Percentiles rank a stretch among this genome's conserved stretches.
Conservation (phyloP, 53 echinoderm and acorn worm genomes). For the Zoroaster sp. region DNA sequence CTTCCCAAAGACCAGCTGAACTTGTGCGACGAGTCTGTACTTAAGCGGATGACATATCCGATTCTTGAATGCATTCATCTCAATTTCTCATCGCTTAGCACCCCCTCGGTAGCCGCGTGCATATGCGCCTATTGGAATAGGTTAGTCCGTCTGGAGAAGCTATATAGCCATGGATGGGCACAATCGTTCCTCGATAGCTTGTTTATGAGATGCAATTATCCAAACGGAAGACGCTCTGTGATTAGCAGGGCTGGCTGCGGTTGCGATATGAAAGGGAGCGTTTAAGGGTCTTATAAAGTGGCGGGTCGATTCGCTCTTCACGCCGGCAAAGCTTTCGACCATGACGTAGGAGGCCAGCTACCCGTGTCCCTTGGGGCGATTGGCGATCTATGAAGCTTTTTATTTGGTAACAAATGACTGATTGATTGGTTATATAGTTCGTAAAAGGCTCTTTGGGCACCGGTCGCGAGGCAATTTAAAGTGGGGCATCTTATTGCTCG, state of each 20-base stretch:
- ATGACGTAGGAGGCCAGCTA: neutral
- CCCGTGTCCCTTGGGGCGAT: neutral
- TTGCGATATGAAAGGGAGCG: neutral
- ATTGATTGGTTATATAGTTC: constrained; percentile 43
- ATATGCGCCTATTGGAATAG: neutral
- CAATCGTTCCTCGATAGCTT: constrained; percentile 39
- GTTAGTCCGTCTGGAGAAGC: neutral
- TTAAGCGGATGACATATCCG: constrained; percentile 31
- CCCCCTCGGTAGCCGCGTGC: constrained; percentile 23
- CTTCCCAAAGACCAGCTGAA: constrained; percentile 7
- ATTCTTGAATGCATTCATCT: constrained; percentile 25
- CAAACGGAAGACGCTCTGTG: constrained; percentile 16
- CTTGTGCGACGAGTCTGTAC: constrained; percentile 19
- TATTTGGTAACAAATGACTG: constrained; percentile 43
- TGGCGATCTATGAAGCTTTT: neutral
- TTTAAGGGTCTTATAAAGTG: constrained; percentile 4
- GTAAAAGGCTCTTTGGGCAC: constrained; percentile 19
- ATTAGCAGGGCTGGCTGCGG: neutral
- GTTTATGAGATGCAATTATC: constrained; percentile 42
- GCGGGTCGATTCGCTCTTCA: constrained; percentile 11
- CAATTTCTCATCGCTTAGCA: constrained; percentile 34
- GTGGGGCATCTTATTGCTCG: neutral
- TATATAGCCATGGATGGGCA: neutral
- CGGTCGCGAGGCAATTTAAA: constrained; percentile 17
- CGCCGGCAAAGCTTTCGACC: neutral